Evolutionary conservation across 1,140 invertebrate genomes (phyloP).

Genomic region (Eumaeus atala): DNA sequence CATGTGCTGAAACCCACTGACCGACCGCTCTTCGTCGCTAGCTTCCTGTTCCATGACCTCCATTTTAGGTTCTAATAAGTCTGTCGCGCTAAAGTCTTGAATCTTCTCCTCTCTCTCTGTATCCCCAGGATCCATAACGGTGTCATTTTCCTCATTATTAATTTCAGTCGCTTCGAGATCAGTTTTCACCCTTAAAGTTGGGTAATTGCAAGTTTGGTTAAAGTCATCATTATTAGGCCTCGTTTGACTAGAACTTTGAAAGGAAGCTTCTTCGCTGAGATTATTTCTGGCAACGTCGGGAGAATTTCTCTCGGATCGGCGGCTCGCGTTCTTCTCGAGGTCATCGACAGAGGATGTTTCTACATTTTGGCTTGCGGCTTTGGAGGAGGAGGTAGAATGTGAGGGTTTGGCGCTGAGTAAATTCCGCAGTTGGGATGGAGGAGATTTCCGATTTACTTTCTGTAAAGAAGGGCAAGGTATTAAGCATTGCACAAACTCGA

Average conservation of each 20-base stretch:
- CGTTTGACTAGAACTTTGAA: slow-evolving; percentile 73
- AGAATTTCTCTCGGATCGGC: slow-evolving; percentile 65
- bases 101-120: slow-evolving; percentile 53
- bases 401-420: slow-evolving; percentile 73
- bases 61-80: slow-evolving; percentile 69
- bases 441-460: slow-evolving; percentile 70
- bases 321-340: slow-evolving; percentile 60
- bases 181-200: slow-evolving; percentile 67
- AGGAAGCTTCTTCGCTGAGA: slow-evolving; percentile 70
- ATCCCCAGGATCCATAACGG: slow-evolving; percentile 62
- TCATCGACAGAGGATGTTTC: slow-evolving; percentile 64
- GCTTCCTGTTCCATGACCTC: slow-evolving; percentile 68
- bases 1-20: slow-evolving; percentile 43
- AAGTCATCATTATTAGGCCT: slow-evolving; percentile 72
- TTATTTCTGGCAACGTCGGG: slow-evolving; percentile 72
- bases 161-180: slow-evolving; percentile 69
- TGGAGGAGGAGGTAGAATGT: slow-evolving; percentile 73
- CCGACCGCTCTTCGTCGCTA: slow-evolving; percentile 62
- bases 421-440: slow-evolving; percentile 73
- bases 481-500: not conserved
- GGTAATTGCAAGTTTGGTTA: slow-evolving; percentile 67
- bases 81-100: slow-evolving; percentile 59
- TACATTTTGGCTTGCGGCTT: slow-evolving; percentile 74
- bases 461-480: slow-evolving; percentile 40
- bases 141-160: slow-evolving; percentile 65